These are phyloP conservation scores for rat (Rattus norvegicus) DNA, from an alignment of 2,113 vertebrate genomes.

Conservation along the genomic window GRCr8 NC_086031.1:49970501-49971000, in stretches of 20 bases:
- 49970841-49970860: neutral
- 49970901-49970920: neutral
- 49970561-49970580: neutral
- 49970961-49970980: fast-evolving
- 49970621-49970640: neutral
- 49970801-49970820: neutral
- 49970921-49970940: neutral
- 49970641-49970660: neutral
- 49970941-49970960: fast-evolving
- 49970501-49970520: neutral
- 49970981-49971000: neutral
- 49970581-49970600: neutral
- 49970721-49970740: neutral
- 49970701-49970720: neutral
- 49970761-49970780: neutral
- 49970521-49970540: neutral
- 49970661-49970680: neutral
- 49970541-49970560: neutral
- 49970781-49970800: fast-evolving
- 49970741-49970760: neutral
- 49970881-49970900: neutral
- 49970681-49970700: fast-evolving
- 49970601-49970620: neutral
- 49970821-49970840: neutral
- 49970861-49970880: neutral